phyloP scores from a whole-genome alignment of 2,113 vertebrate species.

The Phylloscopus whistleri region DNA sequence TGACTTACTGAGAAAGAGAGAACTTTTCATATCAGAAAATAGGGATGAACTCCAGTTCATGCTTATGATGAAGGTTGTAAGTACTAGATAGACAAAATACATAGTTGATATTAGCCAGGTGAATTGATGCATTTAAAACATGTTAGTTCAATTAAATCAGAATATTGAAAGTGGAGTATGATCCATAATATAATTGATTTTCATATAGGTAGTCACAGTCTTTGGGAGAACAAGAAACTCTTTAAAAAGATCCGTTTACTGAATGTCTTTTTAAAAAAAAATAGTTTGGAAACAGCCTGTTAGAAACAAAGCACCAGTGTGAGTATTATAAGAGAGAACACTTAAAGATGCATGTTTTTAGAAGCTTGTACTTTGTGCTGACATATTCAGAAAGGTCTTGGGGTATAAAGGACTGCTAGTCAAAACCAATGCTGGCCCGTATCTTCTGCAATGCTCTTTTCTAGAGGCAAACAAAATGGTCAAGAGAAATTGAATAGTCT shows the following conservation, averaged over 20 bases:
- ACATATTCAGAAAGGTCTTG: background rate
- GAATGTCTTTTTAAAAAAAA: background rate
- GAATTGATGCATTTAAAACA: background rate
- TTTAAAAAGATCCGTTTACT: background rate
- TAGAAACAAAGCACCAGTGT: background rate
- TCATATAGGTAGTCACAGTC: background rate
- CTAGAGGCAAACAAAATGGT: background rate
- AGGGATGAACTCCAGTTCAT: background rate
- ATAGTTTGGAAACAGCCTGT: background rate
- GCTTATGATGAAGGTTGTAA: background rate
- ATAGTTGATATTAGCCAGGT: background rate
- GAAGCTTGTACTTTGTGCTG: background rate
- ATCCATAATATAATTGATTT: background rate
- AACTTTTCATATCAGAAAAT: background rate
- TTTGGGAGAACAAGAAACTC: background rate
- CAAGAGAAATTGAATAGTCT: background rate
- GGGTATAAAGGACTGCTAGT: background rate
- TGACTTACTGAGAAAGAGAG: background rate
- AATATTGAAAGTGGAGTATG: background rate
- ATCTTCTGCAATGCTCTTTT: background rate
- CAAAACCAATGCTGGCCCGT: background rate
- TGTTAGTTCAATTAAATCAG: background rate
- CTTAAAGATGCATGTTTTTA: background rate
- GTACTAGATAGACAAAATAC: background rate
- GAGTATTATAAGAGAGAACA: background rate